These are phyloP conservation scores for Lagopus muta DNA, from an alignment of 2,113 vertebrate genomes.

Conservation along the genomic window DNA sequence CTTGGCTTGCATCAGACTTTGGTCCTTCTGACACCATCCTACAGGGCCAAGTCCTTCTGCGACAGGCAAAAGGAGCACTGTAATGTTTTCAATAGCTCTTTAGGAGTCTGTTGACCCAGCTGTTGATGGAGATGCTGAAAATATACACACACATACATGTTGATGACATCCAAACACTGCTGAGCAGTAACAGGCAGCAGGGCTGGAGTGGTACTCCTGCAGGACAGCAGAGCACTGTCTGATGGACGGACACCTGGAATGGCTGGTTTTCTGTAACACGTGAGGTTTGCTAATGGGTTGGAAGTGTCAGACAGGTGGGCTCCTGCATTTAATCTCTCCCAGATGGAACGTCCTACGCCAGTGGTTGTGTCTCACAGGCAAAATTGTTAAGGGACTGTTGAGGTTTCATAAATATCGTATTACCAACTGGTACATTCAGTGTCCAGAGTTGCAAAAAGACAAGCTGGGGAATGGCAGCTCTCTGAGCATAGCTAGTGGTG, in stretches of 20 bases:
- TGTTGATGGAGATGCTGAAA: neutral
- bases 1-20: neutral
- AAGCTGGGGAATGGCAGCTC: neutral
- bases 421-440: neutral
- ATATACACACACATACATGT: neutral
- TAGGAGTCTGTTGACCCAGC: neutral
- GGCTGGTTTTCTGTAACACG: neutral
- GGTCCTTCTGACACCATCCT: conserved; percentile 20
- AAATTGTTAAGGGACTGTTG: neutral
- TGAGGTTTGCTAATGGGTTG: neutral
- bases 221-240: neutral
- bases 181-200: neutral
- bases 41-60: neutral
- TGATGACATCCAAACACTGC: neutral
- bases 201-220: neutral
- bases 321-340: neutral
- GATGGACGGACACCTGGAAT: neutral
- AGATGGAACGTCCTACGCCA: neutral
- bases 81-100: neutral
- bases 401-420: neutral
- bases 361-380: neutral
- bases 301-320: neutral
- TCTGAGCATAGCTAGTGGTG: neutral
- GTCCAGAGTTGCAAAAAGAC: neutral
- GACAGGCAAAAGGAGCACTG: neutral